These are phyloP conservation scores for Gonocerus acuteangulatus DNA, from an alignment of 2,888 invertebrate species.

Conservation along the genomic window DNA sequence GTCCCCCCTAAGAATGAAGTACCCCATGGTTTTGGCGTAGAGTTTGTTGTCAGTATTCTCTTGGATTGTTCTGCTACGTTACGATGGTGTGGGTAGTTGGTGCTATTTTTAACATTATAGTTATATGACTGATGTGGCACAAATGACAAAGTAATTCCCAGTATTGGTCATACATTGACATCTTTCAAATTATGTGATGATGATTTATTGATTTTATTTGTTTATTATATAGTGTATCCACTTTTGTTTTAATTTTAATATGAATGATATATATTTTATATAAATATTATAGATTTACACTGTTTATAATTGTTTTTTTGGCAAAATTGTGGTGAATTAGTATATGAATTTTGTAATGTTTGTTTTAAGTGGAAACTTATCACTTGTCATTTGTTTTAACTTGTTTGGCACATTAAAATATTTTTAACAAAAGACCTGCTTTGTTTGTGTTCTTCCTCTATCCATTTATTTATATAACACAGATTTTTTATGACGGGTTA, in stretches of 20 bases:
- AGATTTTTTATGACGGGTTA: too few relatives aligned
- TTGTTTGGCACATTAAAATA: slow-evolving; percentile 20
- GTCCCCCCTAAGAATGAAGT: too few relatives aligned
- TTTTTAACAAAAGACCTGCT: neutral
- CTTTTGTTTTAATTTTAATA: slow-evolving; percentile 13
- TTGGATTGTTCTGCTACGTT: slow-evolving; percentile 6
- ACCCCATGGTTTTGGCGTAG: too few relatives aligned
- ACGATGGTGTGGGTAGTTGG: slow-evolving; percentile 23
- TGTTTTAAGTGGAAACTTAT: slow-evolving; percentile 2
- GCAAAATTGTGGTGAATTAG: neutral
- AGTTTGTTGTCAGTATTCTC: slow-evolving; percentile 20
- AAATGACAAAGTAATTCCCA: neutral
- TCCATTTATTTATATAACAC: neutral
- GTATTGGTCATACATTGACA: neutral
- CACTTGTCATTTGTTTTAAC: slow-evolving; percentile 3
- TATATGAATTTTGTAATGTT: neutral
- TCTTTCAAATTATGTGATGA: too few relatives aligned
- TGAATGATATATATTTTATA: slow-evolving; percentile 16
- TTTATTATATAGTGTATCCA: neutral
- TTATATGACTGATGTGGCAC: slow-evolving; percentile 7
- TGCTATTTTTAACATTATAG: slow-evolving; percentile 12
- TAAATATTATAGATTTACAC: neutral
- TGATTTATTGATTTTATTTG: neutral
- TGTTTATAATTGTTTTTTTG: neutral
- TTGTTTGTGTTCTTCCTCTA: too few relatives aligned